Percentiles rank a stretch among this genome's conserved stretches.
Conservation (phyloP, 2,113 vertebrate species). For the Pterophyllum scalare region DNA sequence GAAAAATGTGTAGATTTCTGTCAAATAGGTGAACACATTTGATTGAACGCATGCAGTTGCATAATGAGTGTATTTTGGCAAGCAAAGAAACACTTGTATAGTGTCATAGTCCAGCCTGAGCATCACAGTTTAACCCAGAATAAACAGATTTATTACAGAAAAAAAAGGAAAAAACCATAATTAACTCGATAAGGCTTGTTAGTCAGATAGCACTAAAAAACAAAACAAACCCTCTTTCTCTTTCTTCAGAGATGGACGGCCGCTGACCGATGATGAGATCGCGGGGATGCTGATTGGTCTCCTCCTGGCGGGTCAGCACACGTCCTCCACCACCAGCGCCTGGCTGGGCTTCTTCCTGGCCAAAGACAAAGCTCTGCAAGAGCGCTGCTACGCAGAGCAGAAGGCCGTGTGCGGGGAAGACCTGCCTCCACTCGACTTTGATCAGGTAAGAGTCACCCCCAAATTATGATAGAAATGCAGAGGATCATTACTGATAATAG, state of each 20-base stretch:
- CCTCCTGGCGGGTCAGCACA: conserved; percentile 95
- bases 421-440: conserved; percentile 85
- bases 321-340: conserved; percentile 94
- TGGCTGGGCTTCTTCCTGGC: conserved; percentile 98
- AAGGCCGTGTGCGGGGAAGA: conserved; percentile 87
- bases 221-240: not conserved
- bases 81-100: not conserved
- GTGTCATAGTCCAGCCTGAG: not conserved
- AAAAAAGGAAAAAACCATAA: not conserved
- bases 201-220: not conserved
- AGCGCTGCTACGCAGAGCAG: conserved; percentile 90
- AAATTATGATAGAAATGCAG: not conserved
- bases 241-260: conserved; percentile 84
- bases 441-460: conserved; percentile 82
- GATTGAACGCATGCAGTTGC: not conserved
- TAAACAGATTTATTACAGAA: not conserved
- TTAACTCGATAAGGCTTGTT: not conserved
- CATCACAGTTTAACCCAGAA: not conserved
- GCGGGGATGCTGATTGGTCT: conserved; percentile 94
- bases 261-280: conserved; percentile 87
- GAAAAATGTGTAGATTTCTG: not conserved
- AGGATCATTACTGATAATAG: not conserved
- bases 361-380: conserved; percentile 85
- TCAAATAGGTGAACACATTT: not conserved
- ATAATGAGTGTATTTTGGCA: not conserved